Evolutionary conservation across 2,797 vertebrate species (phyloP).

Genomic region (Danio aesculapii): DNA sequence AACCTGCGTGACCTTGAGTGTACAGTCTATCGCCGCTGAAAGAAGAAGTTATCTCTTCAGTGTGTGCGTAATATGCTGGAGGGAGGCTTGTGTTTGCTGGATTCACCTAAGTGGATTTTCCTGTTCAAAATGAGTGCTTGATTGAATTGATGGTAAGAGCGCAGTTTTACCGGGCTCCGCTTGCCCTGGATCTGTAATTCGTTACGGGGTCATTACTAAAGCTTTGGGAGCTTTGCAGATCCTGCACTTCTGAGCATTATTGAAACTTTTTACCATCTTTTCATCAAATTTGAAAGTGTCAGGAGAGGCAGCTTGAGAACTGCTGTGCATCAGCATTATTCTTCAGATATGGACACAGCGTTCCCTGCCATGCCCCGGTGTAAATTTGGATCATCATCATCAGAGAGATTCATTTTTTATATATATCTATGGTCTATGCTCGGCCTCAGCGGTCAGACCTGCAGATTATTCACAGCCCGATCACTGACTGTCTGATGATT

Average conservation of each 20-base stretch:
- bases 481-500: too few relatives aligned
- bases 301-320: background rate
- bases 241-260: slow-evolving; percentile 36
- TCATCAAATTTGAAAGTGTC: slow-evolving; percentile 35
- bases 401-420: too few relatives aligned
- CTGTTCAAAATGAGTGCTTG: background rate
- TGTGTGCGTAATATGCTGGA: slow-evolving; percentile 5
- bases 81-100: slow-evolving; percentile 22
- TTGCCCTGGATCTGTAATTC: slow-evolving; percentile 1
- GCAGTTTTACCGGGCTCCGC: background rate
- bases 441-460: too few relatives aligned
- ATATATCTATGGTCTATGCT: too few relatives aligned
- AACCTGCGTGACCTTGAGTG: background rate
- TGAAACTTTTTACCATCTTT: slow-evolving; percentile 20
- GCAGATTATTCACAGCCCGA: too few relatives aligned
- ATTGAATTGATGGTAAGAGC: slow-evolving; percentile 19
- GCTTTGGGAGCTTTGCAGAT: slow-evolving; percentile 51
- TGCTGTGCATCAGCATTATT: slow-evolving; percentile 36
- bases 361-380: background rate
- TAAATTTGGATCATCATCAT: background rate
- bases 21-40: background rate
- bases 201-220: slow-evolving; percentile 60
- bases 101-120: slow-evolving; percentile 26
- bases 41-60: background rate
- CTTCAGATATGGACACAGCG: background rate